phyloP scores from a whole-genome alignment of 2,797 vertebrate genomes.

The Bufotes viridis region DNA sequence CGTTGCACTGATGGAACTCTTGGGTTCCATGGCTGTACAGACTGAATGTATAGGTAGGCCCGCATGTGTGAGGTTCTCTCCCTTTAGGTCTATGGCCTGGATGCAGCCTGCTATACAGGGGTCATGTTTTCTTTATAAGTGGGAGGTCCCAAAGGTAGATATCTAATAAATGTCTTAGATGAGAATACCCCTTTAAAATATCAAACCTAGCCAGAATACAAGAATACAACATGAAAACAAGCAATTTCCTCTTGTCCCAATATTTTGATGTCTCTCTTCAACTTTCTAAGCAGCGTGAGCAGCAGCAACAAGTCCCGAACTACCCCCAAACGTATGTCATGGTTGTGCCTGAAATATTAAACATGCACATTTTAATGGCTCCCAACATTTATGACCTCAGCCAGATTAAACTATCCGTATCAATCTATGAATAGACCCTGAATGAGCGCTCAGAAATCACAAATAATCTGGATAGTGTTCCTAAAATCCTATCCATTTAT shows the following conservation, averaged over 20 bases:
- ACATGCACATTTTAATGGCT: constrained; percentile 10
- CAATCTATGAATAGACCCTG: constrained; percentile 15
- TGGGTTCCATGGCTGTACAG: neutral
- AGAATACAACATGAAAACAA: neutral
- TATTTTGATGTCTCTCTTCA: constrained; percentile 28
- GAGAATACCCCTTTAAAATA: neutral
- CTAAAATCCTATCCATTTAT: constrained; percentile 3
- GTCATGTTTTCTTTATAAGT: neutral
- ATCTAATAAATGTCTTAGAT: neutral
- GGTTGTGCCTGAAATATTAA: constrained; percentile 17
- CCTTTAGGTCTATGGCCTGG: too few species aligned
- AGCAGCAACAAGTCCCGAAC: constrained; percentile 20
- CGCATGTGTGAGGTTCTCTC: neutral
- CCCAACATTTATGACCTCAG: constrained; percentile 7
- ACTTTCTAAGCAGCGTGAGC: neutral
- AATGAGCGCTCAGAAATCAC: constrained; percentile 3
- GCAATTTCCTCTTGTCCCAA: neutral
- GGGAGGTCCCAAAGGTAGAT: neutral
- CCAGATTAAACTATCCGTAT: constrained; percentile 26
- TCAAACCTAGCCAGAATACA: neutral
- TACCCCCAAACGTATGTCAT: constrained; percentile 33
- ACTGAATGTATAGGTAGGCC: neutral
- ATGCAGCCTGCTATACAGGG: neutral
- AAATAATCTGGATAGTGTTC: constrained; percentile 1
- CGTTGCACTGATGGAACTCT: neutral